Evolutionary conservation across 2,113 vertebrate species (phyloP).

Genomic region (Leucopsar rothschildi): DNA sequence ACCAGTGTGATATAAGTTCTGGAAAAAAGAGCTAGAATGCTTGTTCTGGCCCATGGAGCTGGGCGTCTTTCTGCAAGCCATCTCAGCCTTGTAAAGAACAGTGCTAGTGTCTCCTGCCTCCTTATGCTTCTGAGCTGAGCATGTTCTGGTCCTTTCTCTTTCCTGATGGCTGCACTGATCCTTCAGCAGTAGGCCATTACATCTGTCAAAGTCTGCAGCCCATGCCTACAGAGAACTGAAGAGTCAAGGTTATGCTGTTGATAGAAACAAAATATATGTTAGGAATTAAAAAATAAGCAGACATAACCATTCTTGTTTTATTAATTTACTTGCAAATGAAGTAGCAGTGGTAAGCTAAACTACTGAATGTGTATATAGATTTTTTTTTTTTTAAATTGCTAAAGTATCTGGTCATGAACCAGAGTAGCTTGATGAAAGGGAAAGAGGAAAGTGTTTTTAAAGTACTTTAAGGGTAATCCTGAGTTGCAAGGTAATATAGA

Average conservation of each 20-base stretch:
- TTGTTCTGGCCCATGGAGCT: not conserved
- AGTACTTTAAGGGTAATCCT: not conserved
- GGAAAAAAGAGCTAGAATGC: not conserved
- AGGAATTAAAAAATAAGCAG: not conserved
- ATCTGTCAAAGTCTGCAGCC: not conserved
- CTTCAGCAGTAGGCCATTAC: not conserved
- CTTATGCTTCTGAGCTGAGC: not conserved
- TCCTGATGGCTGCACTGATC: not conserved
- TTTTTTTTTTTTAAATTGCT: not conserved
- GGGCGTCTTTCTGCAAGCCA: not conserved
- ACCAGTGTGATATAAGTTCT: not conserved
- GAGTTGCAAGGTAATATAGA: not conserved
- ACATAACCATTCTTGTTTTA: not conserved
- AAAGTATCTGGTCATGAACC: not conserved
- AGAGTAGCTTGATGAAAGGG: not conserved
- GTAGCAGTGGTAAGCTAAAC: not conserved
- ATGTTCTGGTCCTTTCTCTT: not conserved
- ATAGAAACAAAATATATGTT: not conserved
- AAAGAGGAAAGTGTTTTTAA: not conserved
- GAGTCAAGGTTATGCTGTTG: not conserved
- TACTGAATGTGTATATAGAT: not conserved
- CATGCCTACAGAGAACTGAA: not conserved
- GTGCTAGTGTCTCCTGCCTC: not conserved
- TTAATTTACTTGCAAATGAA: conserved; percentile 26
- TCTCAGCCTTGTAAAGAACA: not conserved